phyloP scores from a whole-genome alignment of 1,140 invertebrate species.

The Drosophila willistoni region DNA sequence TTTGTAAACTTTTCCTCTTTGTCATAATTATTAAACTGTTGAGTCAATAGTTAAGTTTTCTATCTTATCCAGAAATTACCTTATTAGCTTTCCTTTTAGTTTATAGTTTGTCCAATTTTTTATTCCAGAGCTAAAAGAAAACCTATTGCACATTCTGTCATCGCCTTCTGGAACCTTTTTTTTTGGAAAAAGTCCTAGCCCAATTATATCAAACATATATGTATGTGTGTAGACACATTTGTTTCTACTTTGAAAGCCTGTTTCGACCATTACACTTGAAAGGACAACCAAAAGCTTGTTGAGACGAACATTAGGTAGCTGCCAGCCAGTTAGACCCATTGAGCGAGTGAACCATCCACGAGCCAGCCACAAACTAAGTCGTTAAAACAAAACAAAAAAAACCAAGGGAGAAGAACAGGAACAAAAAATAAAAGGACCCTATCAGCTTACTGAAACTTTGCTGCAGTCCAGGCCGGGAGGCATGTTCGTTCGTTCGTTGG shows the following conservation, averaged over 20 bases:
- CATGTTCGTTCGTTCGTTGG: slow-evolving; percentile 42
- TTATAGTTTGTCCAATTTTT: too few species aligned
- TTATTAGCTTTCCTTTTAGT: too few species aligned
- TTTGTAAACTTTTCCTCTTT: too few species aligned
- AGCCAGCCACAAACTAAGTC: slow-evolving; percentile 69
- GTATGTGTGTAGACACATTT: not conserved
- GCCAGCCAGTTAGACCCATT: too few species aligned
- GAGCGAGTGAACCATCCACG: not conserved
- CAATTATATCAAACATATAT: not conserved
- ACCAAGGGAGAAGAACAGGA: slow-evolving; percentile 9
- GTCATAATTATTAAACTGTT: too few species aligned
- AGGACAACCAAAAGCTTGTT: slow-evolving; percentile 36
- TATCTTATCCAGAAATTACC: too few species aligned
- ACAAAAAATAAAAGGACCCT: slow-evolving; percentile 22
- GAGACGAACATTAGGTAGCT: slow-evolving; percentile 17
- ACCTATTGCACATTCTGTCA: too few species aligned
- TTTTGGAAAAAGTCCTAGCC: too few species aligned
- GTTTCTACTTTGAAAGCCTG: not conserved
- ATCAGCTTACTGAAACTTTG: slow-evolving; percentile 70
- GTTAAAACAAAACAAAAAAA: slow-evolving; percentile 76
- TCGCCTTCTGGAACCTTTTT: too few species aligned
- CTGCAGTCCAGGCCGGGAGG: slow-evolving; percentile 39
- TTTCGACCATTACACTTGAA: slow-evolving; percentile 33
- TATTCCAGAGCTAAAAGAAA: too few species aligned
- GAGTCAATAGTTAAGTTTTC: too few species aligned